These are phyloP conservation scores for Arctocebus calabarensis DNA, from an alignment of 2,797 vertebrate species.

Conservation along the genomic window DNA sequence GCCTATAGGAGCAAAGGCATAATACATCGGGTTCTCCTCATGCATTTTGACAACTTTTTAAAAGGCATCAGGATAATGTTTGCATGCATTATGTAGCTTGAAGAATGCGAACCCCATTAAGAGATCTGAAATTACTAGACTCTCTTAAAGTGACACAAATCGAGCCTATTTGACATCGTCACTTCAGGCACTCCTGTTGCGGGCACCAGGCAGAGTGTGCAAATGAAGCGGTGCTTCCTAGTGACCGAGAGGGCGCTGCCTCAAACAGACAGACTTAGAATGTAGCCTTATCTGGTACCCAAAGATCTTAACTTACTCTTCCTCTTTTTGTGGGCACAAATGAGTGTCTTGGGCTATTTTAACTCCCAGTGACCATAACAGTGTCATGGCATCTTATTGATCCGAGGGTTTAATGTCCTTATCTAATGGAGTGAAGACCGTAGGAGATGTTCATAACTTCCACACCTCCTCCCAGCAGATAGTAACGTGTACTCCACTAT, in stretches of 20 bases:
- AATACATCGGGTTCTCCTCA: conserved; percentile 41
- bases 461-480: background rate
- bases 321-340: background rate
- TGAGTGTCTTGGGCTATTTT: background rate
- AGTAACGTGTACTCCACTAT: background rate
- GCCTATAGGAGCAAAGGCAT: conserved; percentile 10
- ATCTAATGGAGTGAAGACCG: conserved; percentile 55
- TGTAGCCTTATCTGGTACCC: background rate
- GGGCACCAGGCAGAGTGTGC: background rate
- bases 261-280: conserved; percentile 26
- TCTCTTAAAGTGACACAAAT: conserved; percentile 48
- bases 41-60: conserved; percentile 73
- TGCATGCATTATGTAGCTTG: conserved; percentile 66
- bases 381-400: conserved; percentile 62
- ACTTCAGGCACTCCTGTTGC: background rate
- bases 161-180: conserved; percentile 11
- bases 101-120: conserved; percentile 72
- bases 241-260: background rate
- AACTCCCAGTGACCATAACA: conserved; percentile 46
- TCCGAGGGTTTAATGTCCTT: conserved; percentile 60
- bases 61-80: conserved; percentile 72
- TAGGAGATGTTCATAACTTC: conserved; percentile 17
- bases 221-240: conserved; percentile 47
- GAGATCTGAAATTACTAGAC: conserved; percentile 58
- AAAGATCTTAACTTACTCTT: background rate